Base-by-base conservation (phyloP, 1,140 invertebrate genomes). In the Pectinophora gossypiella region DNA sequence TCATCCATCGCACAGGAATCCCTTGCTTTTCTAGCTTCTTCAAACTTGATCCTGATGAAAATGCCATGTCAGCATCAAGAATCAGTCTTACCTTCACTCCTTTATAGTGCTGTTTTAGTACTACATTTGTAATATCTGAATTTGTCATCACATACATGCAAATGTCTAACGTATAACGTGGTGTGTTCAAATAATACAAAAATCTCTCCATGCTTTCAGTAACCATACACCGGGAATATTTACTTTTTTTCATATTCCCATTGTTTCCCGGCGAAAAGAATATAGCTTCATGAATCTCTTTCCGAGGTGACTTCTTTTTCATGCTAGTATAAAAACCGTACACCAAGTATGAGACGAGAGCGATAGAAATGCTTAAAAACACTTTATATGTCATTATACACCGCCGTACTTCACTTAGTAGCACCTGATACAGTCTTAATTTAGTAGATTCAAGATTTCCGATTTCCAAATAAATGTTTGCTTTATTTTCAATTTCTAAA, bases 31-130 rank as follows among this genome's bases (percentile, higher is more conserved):
- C 72, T 7, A 87, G 54, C 27, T 61, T 68, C 36, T 61, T 71
- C 20, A 78, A 45, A 42, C 43, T 56, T 12, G 80, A 81, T 12
- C 80, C 80, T 32, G 43, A 47, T 4, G 65, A 55, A 51, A 68
- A 85, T n/a, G 81, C 84, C 84, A 87, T 87, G 21, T 87, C 81
- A 4, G 84, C 76, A 51, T 87, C 84, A 43, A 83, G 43, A 48
- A 87, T 83, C 3, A 84, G 38, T 19, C 84, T 62, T 12, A 87
- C 56, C 56, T 70, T 77, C n/a, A 85, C 52, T 16, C 81, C 78
- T 62, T 63, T 64, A 21, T 64, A 68, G 20, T 73, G 57, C 12
- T 79, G 53, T 40, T 79, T 82, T 18, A 84, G 12, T 19, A 87
- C 48, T 13, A 55, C 54, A 42, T 83, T 76, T 6, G 62, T 54